Base-by-base conservation (phyloP, 2,797 vertebrate genomes). In the Todus mexicanus region DNA sequence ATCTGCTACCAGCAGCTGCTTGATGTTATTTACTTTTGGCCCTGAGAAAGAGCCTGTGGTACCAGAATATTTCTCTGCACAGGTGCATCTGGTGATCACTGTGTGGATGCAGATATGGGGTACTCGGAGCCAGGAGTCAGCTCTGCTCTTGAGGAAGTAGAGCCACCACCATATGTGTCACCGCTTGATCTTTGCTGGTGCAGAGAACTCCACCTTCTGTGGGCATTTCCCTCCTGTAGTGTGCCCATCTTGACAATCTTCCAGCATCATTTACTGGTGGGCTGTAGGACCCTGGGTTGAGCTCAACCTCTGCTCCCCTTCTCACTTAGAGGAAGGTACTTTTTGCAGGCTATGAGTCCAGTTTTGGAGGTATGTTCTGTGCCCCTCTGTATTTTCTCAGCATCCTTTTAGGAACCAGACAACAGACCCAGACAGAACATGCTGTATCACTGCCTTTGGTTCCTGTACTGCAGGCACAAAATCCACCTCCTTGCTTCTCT, bases 241-340 rank as follows among this genome's bases (percentile, higher is more conserved):
- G 42, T 54, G 38, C 35, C 31, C 37, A 80, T 38, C 43, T 69
- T 0, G 0, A 1, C 26, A 56, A 12, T 42, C 26, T 65, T n/a
- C 43, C 57, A 64, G 42, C 4, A 3, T 9, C 18, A 59, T 38
- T 57, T 54, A 40, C 17, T n/a, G 29, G 45, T 1, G 1, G 42
- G 45, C 38, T 87, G 45, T 23, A 61, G 76, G 38, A 81, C 22
- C 7, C 17, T 2, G 3, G 17, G 19, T 27, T 27, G 22, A 88
- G 22, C 35, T 72, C 13, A 21, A 5, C 4, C 3, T 57, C 66
- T 1, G 1, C 27, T 72, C 29, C 17, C 54, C 25, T 53, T 15
- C n/a, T 48, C 42, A 8, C 21, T 35, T 29, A 54, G 65, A 74
- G 18, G 27, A 81, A 78, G 22, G 47, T 12, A 18, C 90, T 80